phyloP scores from a whole-genome alignment of 2,113 vertebrate genomes.

The Cichladusa arquata region DNA sequence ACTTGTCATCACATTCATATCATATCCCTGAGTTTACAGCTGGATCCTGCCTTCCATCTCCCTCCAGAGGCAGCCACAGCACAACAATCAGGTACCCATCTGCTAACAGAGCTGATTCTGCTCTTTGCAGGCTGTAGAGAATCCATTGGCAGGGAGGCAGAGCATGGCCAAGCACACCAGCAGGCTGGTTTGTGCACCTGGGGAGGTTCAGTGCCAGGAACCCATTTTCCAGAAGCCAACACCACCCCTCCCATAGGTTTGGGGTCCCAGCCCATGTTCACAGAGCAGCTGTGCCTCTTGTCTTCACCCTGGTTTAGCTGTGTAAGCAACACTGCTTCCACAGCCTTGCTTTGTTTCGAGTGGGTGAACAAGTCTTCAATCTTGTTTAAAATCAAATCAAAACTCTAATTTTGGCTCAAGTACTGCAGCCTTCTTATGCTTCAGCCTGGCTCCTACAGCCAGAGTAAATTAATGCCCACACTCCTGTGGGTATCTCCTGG shows the following conservation, averaged over 20 bases:
- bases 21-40: neutral
- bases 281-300: neutral
- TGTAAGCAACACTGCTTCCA: neutral
- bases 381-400: neutral
- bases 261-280: accelerated
- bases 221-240: neutral
- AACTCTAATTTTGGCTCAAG: neutral
- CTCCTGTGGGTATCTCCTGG: neutral
- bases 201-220: neutral
- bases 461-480: neutral
- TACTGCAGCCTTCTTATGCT: neutral
- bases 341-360: neutral
- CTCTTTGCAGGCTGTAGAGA: neutral
- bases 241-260: neutral
- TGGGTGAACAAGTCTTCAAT: neutral
- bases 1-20: neutral
- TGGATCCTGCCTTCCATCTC: neutral
- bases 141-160: accelerated
- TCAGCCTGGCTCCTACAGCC: neutral
- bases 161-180: neutral
- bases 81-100: neutral
- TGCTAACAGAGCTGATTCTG: neutral
- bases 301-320: neutral
- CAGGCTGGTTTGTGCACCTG: neutral
- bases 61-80: neutral